These are phyloP conservation scores for Entomobrya multifasciata DNA, from an alignment of 2,888 invertebrate genomes.

Conservation along the genomic window DNA sequence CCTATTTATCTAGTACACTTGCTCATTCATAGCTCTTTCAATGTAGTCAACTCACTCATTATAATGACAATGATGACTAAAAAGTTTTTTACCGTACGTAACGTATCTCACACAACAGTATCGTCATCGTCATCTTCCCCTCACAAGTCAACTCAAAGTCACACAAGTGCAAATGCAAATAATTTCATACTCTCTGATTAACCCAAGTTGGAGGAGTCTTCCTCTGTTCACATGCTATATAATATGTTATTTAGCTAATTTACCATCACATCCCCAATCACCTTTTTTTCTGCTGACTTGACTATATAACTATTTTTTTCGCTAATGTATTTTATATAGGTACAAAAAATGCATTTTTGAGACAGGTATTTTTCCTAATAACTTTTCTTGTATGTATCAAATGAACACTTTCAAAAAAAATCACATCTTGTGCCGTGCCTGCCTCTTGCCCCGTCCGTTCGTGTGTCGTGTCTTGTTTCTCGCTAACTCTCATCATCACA, in stretches of 20 bases:
- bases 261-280: background rate
- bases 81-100: slow-evolving; percentile 24
- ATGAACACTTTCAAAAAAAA: too few species aligned
- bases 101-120: background rate
- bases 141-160: slow-evolving; percentile 40
- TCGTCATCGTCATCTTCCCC: background rate
- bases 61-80: background rate
- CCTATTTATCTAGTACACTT: background rate
- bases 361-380: too few species aligned
- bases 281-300: background rate
- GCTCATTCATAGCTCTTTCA: too few species aligned
- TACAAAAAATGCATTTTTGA: too few species aligned
- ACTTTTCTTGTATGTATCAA: too few species aligned
- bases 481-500: too few species aligned
- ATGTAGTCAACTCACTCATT: too few species aligned
- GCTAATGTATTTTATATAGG: too few species aligned
- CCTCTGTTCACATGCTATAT: background rate
- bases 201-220: background rate
- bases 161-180: slow-evolving; percentile 41
- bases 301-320: background rate
- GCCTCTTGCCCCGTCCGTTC: too few species aligned
- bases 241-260: background rate
- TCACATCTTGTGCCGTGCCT: too few species aligned
- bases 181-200: background rate
- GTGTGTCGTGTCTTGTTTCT: too few species aligned